Conservation (phyloP, 2,113 vertebrate genomes). For the Elephantulus edwardii region DNA sequence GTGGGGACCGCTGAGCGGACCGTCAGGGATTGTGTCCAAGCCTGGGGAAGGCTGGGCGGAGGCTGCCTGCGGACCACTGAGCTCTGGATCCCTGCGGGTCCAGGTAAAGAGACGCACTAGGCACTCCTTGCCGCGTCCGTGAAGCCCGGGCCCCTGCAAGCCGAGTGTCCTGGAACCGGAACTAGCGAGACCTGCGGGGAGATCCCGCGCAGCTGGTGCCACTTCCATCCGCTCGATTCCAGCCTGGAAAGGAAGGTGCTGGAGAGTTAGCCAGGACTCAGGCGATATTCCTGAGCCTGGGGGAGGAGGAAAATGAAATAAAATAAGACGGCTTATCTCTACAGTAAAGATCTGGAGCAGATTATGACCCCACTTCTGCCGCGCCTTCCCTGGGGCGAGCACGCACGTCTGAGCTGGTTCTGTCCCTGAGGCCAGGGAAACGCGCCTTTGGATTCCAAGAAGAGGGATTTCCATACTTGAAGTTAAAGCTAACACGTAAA, state of each 20-base stretch:
- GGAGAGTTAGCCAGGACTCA: neutral
- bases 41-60: neutral
- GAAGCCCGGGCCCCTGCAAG: neutral
- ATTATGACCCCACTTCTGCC: neutral
- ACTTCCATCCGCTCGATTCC: neutral
- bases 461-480: neutral
- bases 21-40: neutral
- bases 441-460: neutral
- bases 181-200: neutral
- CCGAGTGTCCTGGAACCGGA: neutral
- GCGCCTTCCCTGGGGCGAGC: neutral
- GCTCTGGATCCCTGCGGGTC: neutral
- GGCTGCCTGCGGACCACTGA: neutral
- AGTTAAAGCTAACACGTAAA: neutral
- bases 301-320: neutral
- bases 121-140: neutral
- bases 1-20: neutral
- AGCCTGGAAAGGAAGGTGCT: neutral
- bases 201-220: neutral
- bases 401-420: neutral
- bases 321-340: neutral
- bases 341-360: neutral
- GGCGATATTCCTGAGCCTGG: neutral
- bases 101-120: accelerated
- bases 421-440: neutral